A percentile compares a stretch with the other conserved stretches of the same genome.
phyloP scores from a whole-genome alignment of 2,113 vertebrate species.

The Glaucomys volans region DNA sequence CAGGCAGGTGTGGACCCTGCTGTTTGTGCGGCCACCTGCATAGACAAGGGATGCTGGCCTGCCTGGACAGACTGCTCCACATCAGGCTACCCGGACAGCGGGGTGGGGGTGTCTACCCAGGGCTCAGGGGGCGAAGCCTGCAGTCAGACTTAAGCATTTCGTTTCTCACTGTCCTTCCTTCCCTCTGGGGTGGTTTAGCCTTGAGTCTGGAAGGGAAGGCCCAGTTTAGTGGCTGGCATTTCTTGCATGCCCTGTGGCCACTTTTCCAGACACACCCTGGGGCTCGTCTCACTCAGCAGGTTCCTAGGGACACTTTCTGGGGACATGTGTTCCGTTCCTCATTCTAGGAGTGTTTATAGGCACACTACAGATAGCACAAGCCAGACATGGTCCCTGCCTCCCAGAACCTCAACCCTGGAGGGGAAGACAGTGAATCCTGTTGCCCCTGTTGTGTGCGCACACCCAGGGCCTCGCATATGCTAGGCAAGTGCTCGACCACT shows the following conservation, averaged over 20 bases:
- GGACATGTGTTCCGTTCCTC: neutral
- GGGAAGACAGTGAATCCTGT: neutral
- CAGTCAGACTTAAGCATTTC: fast-evolving
- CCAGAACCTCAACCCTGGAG: neutral
- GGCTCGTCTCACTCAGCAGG: too few relatives aligned
- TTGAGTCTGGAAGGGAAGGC: neutral
- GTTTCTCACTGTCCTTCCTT: neutral
- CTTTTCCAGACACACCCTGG: too few relatives aligned
- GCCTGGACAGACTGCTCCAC: neutral
- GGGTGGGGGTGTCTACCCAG: too few relatives aligned
- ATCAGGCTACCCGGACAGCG: fast-evolving
- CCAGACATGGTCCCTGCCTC: neutral
- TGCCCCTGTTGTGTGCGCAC: too few relatives aligned
- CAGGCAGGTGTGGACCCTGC: neutral
- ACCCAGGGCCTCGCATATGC: too few relatives aligned
- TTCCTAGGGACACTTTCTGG: neutral
- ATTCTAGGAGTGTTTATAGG: neutral
- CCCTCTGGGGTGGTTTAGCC: neutral
- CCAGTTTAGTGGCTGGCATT: fast-evolving
- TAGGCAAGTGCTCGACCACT: too few relatives aligned
- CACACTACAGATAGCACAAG: fast-evolving
- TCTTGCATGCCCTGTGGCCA: neutral
- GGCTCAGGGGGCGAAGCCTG: neutral
- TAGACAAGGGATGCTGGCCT: neutral
- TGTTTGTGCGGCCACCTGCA: neutral